phyloP scores from a whole-genome alignment of 2,113 vertebrate species.

The Rutilus rutilus region DNA sequence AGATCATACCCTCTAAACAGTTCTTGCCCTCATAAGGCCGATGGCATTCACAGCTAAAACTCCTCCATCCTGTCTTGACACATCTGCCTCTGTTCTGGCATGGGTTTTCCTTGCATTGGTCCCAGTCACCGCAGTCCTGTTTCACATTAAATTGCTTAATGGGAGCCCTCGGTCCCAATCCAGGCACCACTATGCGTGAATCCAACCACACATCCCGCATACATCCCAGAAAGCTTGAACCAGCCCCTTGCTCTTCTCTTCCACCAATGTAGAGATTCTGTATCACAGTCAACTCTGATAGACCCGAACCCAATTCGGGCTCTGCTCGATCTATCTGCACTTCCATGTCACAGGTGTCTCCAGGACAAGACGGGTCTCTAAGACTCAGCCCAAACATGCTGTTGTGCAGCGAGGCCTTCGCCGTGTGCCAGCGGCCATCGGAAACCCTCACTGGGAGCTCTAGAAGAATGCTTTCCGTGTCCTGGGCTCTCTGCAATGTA shows the following conservation, averaged over 20 bases:
- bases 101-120: constrained; percentile 82
- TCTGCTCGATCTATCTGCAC: constrained; percentile 23
- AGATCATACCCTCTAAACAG: constrained; percentile 82
- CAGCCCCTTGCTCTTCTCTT: constrained; percentile 58
- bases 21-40: constrained; percentile 79
- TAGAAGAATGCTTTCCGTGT: constrained; percentile 68
- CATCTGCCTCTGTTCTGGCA: constrained; percentile 87
- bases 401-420: constrained; percentile 78
- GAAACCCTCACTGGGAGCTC: constrained; percentile 76
- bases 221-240: constrained; percentile 86
- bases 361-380: constrained; percentile 74
- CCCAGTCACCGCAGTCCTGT: constrained; percentile 79
- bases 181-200: constrained; percentile 73
- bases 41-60: constrained; percentile 85
- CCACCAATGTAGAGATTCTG: constrained; percentile 80
- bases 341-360: constrained; percentile 65
- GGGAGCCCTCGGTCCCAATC: constrained; percentile 57
- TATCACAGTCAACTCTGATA: constrained; percentile 50
- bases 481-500: constrained; percentile 66
- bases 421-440: constrained; percentile 83
- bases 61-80: constrained; percentile 81
- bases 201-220: constrained; percentile 85
- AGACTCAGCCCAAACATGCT: constrained; percentile 78
- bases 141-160: constrained; percentile 74
- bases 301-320: constrained; percentile 63